A percentile compares a stretch with the other conserved stretches of the same genome.
phyloP scores from a whole-genome alignment of 2,888 invertebrate species.

The Drosophila meridionalis region DNA sequence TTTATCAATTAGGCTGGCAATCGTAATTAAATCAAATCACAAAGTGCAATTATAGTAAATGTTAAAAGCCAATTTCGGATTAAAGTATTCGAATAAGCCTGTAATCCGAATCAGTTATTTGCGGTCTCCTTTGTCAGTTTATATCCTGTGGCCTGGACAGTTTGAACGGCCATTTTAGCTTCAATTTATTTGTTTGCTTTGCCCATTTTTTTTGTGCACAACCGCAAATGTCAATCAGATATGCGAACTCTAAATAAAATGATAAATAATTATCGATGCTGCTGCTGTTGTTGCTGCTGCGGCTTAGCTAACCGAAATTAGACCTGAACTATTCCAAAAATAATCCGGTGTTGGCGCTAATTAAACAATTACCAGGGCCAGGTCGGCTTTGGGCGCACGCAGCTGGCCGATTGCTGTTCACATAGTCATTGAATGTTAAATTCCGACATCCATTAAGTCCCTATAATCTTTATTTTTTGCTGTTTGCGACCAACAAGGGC shows the following conservation, averaged over 20 bases:
- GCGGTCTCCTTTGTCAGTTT: slow-evolving; percentile 31
- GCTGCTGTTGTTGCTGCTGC: slow-evolving; percentile 37
- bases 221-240: slow-evolving; percentile 52
- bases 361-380: slow-evolving; percentile 44
- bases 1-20: slow-evolving; percentile 44
- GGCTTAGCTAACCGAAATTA: slow-evolving; percentile 58
- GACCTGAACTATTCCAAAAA: slow-evolving; percentile 23
- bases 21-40: slow-evolving; percentile 54
- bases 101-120: slow-evolving; percentile 33
- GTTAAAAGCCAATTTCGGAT: slow-evolving; percentile 19
- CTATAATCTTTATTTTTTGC: slow-evolving; percentile 18
- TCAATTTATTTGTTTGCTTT: slow-evolving; percentile 1
- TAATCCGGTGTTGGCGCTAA: slow-evolving; percentile 32
- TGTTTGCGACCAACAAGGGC: slow-evolving; percentile 14
- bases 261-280: slow-evolving; percentile 31
- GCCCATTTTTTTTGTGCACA: background rate
- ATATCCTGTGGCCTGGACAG: background rate
- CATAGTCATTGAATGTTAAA: slow-evolving; percentile 21
- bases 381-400: background rate
- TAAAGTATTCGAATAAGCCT: slow-evolving; percentile 39
- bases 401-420: slow-evolving; percentile 2
- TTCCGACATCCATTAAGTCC: slow-evolving; percentile 35
- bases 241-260: slow-evolving; percentile 19
- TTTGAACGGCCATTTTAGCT: background rate
- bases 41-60: slow-evolving; percentile 49